Evolutionary conservation across 2,113 vertebrate genomes (phyloP).

Genomic region (Alexandromys fortis): DNA sequence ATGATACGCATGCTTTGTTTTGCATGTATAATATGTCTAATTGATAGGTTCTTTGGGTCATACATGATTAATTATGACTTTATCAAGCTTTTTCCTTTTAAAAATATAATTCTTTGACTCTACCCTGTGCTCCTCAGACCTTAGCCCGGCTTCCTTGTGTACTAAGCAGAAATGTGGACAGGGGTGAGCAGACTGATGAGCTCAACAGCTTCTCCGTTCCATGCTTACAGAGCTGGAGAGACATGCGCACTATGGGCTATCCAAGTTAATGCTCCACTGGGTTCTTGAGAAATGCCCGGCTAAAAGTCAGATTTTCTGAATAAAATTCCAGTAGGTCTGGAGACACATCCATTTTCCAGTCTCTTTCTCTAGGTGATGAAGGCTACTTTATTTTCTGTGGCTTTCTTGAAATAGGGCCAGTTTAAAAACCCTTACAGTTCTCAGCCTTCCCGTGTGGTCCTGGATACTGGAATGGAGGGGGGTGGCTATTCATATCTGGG

Average conservation of each 20-base stretch:
- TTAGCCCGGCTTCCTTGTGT: slow-evolving; percentile 69
- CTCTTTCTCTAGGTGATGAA: background rate
- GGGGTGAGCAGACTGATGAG: background rate
- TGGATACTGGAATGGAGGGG: background rate
- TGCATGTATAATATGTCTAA: background rate
- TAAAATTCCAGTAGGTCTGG: background rate
- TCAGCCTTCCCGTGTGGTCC: background rate
- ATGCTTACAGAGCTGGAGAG: background rate
- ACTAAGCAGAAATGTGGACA: slow-evolving; percentile 56
- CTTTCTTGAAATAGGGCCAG: slow-evolving; percentile 35
- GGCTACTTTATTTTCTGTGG: background rate
- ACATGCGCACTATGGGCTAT: background rate
- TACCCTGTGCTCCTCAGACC: background rate
- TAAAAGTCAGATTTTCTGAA: background rate
- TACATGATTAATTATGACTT: background rate
- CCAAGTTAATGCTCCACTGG: background rate
- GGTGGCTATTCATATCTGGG: background rate
- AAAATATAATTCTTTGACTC: background rate
- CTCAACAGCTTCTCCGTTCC: background rate
- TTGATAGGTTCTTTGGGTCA: background rate
- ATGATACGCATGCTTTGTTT: background rate
- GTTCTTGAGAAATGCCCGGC: slow-evolving; percentile 19
- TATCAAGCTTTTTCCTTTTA: background rate
- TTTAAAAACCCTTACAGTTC: background rate
- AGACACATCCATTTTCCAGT: slow-evolving; percentile 10